phyloP scores from a whole-genome alignment of 1,140 invertebrate genomes.

The Leptinotarsa lineolata region DNA sequence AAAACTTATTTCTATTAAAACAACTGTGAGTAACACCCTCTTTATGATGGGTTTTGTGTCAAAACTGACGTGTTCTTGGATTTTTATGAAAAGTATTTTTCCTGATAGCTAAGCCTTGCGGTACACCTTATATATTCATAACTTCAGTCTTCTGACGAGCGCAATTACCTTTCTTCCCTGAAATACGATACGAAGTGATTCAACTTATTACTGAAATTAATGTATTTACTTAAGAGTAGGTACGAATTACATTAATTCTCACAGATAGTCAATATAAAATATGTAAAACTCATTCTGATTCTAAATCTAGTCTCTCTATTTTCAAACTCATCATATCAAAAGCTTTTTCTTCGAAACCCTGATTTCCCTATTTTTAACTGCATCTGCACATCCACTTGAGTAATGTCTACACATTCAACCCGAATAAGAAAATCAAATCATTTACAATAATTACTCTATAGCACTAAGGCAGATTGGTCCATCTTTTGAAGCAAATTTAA shows the following conservation, averaged over 20 bases:
- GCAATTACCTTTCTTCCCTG: too few species aligned
- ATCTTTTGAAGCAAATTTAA: constrained; percentile 36
- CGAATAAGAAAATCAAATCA: constrained; percentile 8
- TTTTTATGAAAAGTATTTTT: too few species aligned
- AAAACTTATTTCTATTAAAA: too few species aligned
- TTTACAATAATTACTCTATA: constrained; percentile 19
- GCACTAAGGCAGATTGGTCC: constrained; percentile 49
- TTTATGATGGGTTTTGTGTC: too few species aligned
- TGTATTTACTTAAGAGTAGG: too few species aligned
- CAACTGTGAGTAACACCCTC: too few species aligned
- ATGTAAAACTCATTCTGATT: not conserved
- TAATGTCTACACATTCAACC: not conserved
- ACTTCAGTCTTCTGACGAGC: too few species aligned
- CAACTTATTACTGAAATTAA: too few species aligned
- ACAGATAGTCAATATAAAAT: not conserved
- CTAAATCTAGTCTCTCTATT: not conserved
- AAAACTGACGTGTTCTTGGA: too few species aligned
- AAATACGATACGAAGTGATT: too few species aligned
- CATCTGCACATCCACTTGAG: not conserved
- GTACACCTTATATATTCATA: too few species aligned
- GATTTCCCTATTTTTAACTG: not conserved
- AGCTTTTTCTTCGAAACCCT: not conserved
- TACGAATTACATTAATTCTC: not conserved
- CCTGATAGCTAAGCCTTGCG: too few species aligned
- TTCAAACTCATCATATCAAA: not conserved